Base-by-base conservation (phyloP, 2,113 vertebrate genomes). In the Numenius arquata region DNA sequence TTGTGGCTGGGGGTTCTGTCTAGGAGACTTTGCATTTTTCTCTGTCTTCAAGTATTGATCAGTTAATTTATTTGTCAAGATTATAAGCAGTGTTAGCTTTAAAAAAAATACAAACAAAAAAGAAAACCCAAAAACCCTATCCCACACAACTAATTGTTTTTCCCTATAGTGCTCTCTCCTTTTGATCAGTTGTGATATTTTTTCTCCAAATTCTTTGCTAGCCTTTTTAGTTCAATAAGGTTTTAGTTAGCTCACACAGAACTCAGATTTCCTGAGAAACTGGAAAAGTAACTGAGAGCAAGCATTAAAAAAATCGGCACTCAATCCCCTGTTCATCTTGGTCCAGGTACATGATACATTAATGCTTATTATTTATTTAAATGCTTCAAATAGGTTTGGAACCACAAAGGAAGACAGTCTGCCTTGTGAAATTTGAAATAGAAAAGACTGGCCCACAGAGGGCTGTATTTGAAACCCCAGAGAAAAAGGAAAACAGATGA, bases 351-450 rank as follows among this genome's bases (percentile, higher is more conserved):
- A 74, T 80, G 78, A 71, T 94, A 90, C 91, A 83, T 94, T 91
- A 93, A 90, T 93, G 78, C 78, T 85, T 93, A 96, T 95, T 95
- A 90, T 93, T 93, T 96, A 95, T 95, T 96, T 90, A 96, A 91
- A 61, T 94, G 67, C 85, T 89, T 96, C 88, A 88, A 34, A 90
- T 91, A 80, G 62, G 29, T 93, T 90, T 94, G 75, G 74, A 96
- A 83, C 81, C 93, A 94, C 90, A 93, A 94, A 94, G 88, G 62
- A 95, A 91, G 85, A 70, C 78, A 56, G 76, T 77, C 90, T 88
- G 85, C 75, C 52, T 93, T 92, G 50, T 95, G 93, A 95, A 91
- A 75, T 95, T 88, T 88, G 72, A 95, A 90, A 94, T 93, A 63
- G 41, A 86, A 93, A 94, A 96, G 63, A 80, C 52, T 34, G 23